Base-by-base conservation (phyloP, 2,888 invertebrate genomes). In the Scaptodrosophila latifasciaeformis region DNA sequence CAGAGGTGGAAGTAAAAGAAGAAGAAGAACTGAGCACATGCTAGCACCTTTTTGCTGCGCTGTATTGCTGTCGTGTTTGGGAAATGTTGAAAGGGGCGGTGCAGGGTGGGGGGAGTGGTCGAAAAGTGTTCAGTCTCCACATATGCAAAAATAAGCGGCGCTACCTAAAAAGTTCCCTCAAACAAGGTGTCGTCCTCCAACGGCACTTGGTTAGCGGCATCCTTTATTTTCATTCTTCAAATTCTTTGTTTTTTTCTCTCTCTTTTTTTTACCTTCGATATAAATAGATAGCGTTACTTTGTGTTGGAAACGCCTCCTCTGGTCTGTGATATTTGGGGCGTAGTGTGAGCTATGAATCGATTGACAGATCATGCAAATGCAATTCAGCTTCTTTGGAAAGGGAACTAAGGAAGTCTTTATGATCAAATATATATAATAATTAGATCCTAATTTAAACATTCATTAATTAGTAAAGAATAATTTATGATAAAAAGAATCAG, bases 221-320 rank as follows among this genome's bases (percentile, higher is more conserved):
- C 7, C 24, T 24, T 24, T 24, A 5, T 7, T 24, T 7, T 24
- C 7, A 3, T 24, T 24, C 24, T 24, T 24, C 24, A 5, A 7
- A 5, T 3, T 24, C 24, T 3, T 48, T 39, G 31, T 44, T 34
- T 12, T 35, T 45, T 59, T 44, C 58, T 52, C 17, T 39, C 51
- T 49, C 21, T 29, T 30, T 12, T 50, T 54, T 37, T 39, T 39
- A 42, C 70, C 57, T 53, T 62, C 72, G 72, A 72, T 72, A 78
- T 79, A 78, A 74, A 74, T 76, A 78, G 72, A 74, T 74, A 74
- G 76, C 79, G 54, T 56, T 64, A 74, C 79, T 78, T 74, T 74
- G 5, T 7, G 3, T 24, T 24, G 3, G 24, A 3, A 24, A 24
- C 24, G 24, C 24, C 24, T 24, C 24, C 7, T 24, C 24, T 24